A percentile compares a stretch with the other conserved stretches of the same genome.
Evolutionary conservation across 2,888 invertebrate species (phyloP).

Genomic region (Xiphydria camelus): DNA sequence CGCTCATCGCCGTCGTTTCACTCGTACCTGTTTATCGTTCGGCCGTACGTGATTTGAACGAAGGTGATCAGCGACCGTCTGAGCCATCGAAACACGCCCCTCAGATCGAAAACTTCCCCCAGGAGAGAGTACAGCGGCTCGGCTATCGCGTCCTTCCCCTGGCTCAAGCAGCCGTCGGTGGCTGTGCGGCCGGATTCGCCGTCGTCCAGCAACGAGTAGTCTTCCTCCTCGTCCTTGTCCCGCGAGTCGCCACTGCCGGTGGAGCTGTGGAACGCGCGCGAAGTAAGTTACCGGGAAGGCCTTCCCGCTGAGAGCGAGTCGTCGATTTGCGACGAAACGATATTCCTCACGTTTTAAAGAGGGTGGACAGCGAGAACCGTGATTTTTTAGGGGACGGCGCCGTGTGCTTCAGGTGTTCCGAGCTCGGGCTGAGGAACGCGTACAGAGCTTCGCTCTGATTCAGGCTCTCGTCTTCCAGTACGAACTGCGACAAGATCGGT

Average conservation of each 20-base stretch:
- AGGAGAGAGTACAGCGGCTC: conserved; percentile 87
- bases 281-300: not conserved
- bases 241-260: conserved; percentile 67
- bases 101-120: conserved; percentile 88
- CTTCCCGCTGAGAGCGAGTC: not conserved
- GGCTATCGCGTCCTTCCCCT: conserved; percentile 81
- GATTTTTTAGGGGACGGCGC: conserved; percentile 81
- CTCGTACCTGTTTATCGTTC: conserved; percentile 82
- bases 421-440: conserved; percentile 89
- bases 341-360: conserved; percentile 76
- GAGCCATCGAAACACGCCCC: conserved; percentile 86
- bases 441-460: conserved; percentile 90
- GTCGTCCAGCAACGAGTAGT: conserved; percentile 76
- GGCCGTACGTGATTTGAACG: conserved; percentile 89
- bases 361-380: conserved; percentile 82
- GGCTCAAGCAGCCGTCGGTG: conserved; percentile 46
- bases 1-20: conserved; percentile 41
- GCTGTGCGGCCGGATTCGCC: conserved; percentile 55
- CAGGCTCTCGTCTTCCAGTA: conserved; percentile 82
- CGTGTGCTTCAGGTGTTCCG: conserved; percentile 82
- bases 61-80: conserved; percentile 86
- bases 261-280: conserved; percentile 47
- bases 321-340: conserved; percentile 5
- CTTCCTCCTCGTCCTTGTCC: conserved; percentile 79
- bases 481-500: too few species aligned